Evolutionary conservation across 1,140 invertebrate species (phyloP), one percentile per base, ranked within the genome.

Genomic region (Drosophila kepulauana): DNA sequence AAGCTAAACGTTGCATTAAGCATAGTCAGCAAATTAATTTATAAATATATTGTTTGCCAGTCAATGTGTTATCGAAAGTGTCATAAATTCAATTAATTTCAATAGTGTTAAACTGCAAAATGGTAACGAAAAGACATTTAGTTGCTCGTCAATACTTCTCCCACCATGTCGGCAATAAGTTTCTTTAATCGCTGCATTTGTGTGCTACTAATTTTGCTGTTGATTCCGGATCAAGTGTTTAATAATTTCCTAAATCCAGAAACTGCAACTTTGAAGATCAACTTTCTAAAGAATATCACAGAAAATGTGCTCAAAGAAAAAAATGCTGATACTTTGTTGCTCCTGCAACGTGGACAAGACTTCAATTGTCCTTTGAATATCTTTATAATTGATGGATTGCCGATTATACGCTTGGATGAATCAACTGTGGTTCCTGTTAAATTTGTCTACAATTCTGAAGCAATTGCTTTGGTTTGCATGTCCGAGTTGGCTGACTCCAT

Each of bases 391-490:
- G 1, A 10, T 0, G 16, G 15, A 3, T 3, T 58, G 7, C 45
- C 66, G 0, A 25, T 2, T 2, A n/a, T 75, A 3, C 59, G 59
- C 2, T 8, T 59, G 0, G 13, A 75, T 20, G 67, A 64, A 6
- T 6, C 8, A 0, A 16, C 11, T 0, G 1, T 1, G 0, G 6
- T 64, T 0, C 1, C 2, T 5, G 0, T 63, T 1, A 62, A 49
- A 7, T 20, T 16, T 2, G 3, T 11, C 4, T 71, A 35, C 30
- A 70, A 75, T 33, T 30, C 38, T 7, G 25, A 54, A 7, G n/a
- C 13, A 6, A n/a, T 75, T 4, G 51, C 41, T 1, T 8, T 75
- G 1, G 35, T 65, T 41, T 75, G 67, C 46, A 25, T 71, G 0
- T n/a, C 41, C 0, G 52, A 71, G 11, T 1, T 38, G 1, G 11